These are phyloP conservation scores for Asbolus verrucosus DNA, from an alignment of 1,140 invertebrate species.

Conservation along the genomic window DNA sequence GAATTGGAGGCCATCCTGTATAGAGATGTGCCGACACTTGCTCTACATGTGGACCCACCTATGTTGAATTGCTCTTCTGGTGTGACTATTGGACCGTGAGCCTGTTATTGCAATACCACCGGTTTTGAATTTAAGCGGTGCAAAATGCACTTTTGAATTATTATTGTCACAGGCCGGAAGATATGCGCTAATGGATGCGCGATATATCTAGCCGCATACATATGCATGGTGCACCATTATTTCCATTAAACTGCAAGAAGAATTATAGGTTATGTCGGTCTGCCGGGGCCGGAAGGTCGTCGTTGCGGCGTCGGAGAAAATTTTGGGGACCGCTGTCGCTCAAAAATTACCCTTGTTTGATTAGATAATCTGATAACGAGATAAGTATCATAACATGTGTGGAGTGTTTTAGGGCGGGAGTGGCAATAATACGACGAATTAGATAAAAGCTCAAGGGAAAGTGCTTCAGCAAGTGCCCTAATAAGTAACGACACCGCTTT, in stretches of 20 bases:
- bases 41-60: too few relatives aligned
- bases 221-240: background rate
- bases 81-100: slow-evolving; percentile 43
- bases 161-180: slow-evolving; percentile 5
- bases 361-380: slow-evolving; percentile 57
- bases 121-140: slow-evolving; percentile 35
- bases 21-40: too few relatives aligned
- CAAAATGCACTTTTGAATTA: slow-evolving; percentile 30
- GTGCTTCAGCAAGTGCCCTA: slow-evolving; percentile 37
- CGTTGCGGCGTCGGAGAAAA: background rate
- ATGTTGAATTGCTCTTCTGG: too few relatives aligned
- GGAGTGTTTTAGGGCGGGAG: slow-evolving; percentile 58
- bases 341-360: slow-evolving; percentile 5
- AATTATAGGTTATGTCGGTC: too few relatives aligned
- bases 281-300: too few relatives aligned
- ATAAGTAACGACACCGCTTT: slow-evolving; percentile 18
- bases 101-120: slow-evolving; percentile 33
- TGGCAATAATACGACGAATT: slow-evolving; percentile 47
- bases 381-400: slow-evolving; percentile 61
- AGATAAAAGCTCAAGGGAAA: slow-evolving; percentile 41
- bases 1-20: too few relatives aligned
- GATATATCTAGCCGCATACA: background rate
- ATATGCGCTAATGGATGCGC: background rate
- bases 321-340: too few relatives aligned
- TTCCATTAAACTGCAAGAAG: too few relatives aligned